These are phyloP conservation scores for Enteromius unitaeniatus DNA, from an alignment of 2,797 vertebrate species.

Conservation along the genomic window DNA sequence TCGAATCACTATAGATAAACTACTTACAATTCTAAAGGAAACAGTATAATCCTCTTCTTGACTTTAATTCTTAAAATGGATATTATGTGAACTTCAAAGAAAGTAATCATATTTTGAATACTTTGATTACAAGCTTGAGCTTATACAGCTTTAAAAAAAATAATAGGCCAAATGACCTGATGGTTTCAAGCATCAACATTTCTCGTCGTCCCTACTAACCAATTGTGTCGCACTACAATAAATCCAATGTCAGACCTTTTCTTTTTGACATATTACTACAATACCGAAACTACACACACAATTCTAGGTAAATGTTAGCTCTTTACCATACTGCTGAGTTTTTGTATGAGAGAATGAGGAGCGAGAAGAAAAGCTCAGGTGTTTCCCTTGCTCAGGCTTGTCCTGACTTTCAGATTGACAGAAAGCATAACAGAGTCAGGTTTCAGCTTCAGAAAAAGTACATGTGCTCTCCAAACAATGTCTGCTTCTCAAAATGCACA, in stretches of 20 bases:
- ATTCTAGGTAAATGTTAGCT: conserved; percentile 38
- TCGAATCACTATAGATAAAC: background rate
- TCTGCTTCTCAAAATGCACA: conserved; percentile 45
- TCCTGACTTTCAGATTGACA: conserved; percentile 61
- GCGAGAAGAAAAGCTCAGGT: conserved; percentile 49
- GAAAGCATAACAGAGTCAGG: conserved; percentile 59
- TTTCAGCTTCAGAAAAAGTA: conserved; percentile 63
- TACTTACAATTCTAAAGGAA: background rate
- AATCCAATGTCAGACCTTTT: conserved; percentile 17
- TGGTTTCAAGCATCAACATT: background rate
- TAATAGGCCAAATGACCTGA: background rate
- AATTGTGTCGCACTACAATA: conserved; percentile 6
- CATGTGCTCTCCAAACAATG: conserved; percentile 60
- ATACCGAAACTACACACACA: background rate
- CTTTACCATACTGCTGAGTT: conserved; percentile 38
- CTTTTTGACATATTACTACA: conserved; percentile 26
- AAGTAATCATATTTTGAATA: background rate
- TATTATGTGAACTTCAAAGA: background rate
- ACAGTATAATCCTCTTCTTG: background rate
- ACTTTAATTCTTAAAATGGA: background rate
- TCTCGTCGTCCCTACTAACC: background rate
- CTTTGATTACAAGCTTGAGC: background rate
- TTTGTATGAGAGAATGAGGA: conserved; percentile 44
- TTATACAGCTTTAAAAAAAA: background rate
- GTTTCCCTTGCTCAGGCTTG: conserved; percentile 61